These are phyloP conservation scores for Amphipoea oculea DNA, from an alignment of 2,888 invertebrate species.

Conservation along the genomic window DNA sequence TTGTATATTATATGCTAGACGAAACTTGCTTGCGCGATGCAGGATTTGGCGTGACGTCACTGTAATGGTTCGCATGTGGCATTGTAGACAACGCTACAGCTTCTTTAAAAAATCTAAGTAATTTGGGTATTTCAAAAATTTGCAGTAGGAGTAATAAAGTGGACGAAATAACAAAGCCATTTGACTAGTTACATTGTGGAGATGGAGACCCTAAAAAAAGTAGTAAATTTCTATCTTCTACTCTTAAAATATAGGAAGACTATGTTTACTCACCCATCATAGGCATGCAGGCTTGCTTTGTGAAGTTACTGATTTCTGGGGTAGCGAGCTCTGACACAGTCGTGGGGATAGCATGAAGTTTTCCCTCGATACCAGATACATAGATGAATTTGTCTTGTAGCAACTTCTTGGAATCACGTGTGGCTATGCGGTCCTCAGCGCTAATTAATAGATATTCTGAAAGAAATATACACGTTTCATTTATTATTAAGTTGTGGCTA, in stretches of 20 bases:
- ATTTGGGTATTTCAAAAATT: background rate
- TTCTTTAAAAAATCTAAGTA: too few species aligned
- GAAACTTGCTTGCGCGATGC: too few species aligned
- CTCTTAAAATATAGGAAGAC: background rate
- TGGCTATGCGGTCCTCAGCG: background rate
- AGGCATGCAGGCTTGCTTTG: background rate
- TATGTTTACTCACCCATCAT: background rate
- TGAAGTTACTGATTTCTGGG: background rate
- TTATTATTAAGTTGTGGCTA: background rate
- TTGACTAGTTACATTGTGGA: background rate
- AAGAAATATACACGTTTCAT: background rate
- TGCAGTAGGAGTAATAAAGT: background rate
- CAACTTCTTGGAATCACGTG: background rate
- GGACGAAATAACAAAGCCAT: background rate
- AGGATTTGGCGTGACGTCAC: too few species aligned
- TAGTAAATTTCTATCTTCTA: background rate
- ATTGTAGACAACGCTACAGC: too few species aligned
- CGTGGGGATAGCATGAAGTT: background rate
- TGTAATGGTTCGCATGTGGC: too few species aligned
- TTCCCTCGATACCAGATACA: background rate
- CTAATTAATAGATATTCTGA: background rate
- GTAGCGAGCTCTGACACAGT: background rate
- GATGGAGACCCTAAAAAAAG: background rate
- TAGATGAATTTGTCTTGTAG: background rate
- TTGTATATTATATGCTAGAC: too few species aligned